Conservation (phyloP, 2,797 vertebrate genomes). For the Lycodopsis pacificus region DNA sequence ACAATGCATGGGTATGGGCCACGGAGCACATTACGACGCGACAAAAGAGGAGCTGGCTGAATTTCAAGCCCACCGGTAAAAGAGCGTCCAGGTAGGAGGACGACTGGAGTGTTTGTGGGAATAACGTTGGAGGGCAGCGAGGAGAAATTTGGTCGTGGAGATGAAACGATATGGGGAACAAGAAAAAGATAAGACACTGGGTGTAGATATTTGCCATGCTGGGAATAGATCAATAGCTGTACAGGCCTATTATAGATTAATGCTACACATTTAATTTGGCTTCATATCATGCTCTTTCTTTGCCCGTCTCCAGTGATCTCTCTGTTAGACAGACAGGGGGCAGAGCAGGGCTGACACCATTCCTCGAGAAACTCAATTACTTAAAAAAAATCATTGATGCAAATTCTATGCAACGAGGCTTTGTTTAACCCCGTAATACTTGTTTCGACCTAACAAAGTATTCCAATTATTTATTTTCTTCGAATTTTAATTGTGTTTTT, state of each 20-base stretch:
- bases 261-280: constrained; percentile 62
- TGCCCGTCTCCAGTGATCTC: constrained; percentile 51
- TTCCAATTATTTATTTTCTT: background rate
- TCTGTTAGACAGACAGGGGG: constrained; percentile 55
- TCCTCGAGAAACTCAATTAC: too few relatives aligned
- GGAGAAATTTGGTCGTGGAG: constrained; percentile 12
- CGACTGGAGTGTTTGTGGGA: background rate
- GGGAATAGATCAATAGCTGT: constrained; percentile 67
- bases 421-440: background rate
- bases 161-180: constrained; percentile 17
- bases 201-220: constrained; percentile 39
- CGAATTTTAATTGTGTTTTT: background rate
- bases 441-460: background rate
- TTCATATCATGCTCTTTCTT: constrained; percentile 66
- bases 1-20: constrained; percentile 68
- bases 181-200: constrained; percentile 14
- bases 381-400: too few relatives aligned
- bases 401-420: background rate
- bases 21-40: constrained; percentile 37
- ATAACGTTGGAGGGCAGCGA: background rate
- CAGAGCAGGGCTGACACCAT: background rate
- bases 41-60: constrained; percentile 37
- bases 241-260: constrained; percentile 72
- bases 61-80: constrained; percentile 29
- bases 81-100: constrained; percentile 37